Base-by-base conservation (phyloP, 2,888 invertebrate species). In the Gastrophysa polygoni region DNA sequence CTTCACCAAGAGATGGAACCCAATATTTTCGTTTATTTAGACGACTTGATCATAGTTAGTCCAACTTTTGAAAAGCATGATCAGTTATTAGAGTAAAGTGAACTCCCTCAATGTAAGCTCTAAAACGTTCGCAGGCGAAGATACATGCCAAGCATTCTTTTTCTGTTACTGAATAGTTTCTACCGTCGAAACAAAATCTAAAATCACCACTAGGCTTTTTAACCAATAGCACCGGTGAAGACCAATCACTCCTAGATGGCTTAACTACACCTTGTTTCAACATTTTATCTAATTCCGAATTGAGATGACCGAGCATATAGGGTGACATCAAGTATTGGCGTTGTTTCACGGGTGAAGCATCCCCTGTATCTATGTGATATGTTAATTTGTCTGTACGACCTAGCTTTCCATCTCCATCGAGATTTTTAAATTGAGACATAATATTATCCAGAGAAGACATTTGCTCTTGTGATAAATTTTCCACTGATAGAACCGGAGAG, bases 61-160 rank as follows among this genome's bases (percentile, higher is more conserved):
- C n/a, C n/a, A n/a, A n/a, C n/a, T n/a, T n/a, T n/a, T n/a, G n/a
- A n/a, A n/a, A n/a, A n/a, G n/a, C n/a, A n/a, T n/a, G n/a, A n/a
- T n/a, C n/a, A n/a, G n/a, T n/a, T n/a, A n/a, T n/a, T n/a, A n/a
- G n/a, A n/a, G n/a, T n/a, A n/a, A n/a, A n/a, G n/a, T n/a, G n/a
- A n/a, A n/a, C n/a, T n/a, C n/a, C n/a, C n/a, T n/a, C n/a, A n/a
- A n/a, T n/a, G 34, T 61, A 69, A 17, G 67, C 55, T 57, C 32
- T 38, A 61, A 75, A 76, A 51, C 72, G 70, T 54, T 72, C 71
- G 3, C 76, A 54, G 1, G 63, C 56, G 49, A 69, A 69, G 32
- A 75, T 51, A 28, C 72, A 59, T 0, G 68, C 72, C 5, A 72
- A 54, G 46, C 64, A 65, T 57, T 76, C 75, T 43, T 61, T 18